These are phyloP conservation scores for Ophion obscuratus DNA, from an alignment of 2,888 invertebrate genomes.

Conservation along the genomic window DNA sequence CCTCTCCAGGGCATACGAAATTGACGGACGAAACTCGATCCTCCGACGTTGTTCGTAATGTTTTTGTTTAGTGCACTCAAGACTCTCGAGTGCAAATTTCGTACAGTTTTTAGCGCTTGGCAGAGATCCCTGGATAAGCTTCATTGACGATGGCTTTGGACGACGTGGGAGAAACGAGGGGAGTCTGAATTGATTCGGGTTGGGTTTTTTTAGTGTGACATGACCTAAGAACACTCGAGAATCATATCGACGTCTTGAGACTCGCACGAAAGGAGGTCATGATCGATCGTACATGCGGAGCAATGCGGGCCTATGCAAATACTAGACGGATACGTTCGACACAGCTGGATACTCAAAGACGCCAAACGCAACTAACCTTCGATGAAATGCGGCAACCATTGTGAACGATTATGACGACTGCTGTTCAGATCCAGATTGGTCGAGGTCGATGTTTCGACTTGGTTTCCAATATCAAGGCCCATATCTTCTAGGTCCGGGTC, in stretches of 20 bases:
- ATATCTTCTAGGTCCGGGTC: background rate
- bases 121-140: background rate
- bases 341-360: background rate
- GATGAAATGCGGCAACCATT: background rate
- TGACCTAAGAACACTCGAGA: slow-evolving; percentile 9
- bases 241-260: slow-evolving; percentile 24
- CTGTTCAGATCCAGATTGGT: background rate
- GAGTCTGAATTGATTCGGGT: background rate
- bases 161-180: background rate
- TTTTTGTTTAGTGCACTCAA: background rate
- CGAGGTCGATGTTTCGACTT: background rate
- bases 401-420: background rate
- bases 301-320: slow-evolving; percentile 38
- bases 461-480: background rate
- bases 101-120: background rate
- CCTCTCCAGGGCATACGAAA: background rate
- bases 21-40: background rate
- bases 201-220: background rate
- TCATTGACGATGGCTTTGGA: background rate
- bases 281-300: slow-evolving; percentile 41
- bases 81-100: slow-evolving; percentile 8
- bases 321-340: background rate
- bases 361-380: background rate
- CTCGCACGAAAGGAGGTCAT: slow-evolving; percentile 36
- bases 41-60: background rate